Percentiles rank a stretch among this genome's conserved stretches.
Conservation (phyloP, 2,113 vertebrate species). For the Prionailurus viverrinus region DNA sequence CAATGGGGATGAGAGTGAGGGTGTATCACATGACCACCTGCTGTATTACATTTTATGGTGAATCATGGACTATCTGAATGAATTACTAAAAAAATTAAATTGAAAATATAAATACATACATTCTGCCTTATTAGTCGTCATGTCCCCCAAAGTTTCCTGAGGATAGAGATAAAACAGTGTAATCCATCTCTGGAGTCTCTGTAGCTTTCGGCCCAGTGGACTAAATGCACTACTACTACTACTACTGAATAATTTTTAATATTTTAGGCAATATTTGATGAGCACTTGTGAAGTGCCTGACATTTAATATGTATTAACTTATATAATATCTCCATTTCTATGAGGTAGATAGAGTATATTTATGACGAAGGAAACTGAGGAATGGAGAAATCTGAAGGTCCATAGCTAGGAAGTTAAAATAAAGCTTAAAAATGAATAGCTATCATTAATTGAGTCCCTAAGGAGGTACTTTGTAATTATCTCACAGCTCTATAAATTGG, state of each 20-base stretch:
- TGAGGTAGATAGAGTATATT: background rate
- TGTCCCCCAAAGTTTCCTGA: constrained; percentile 2
- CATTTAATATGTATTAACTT: background rate
- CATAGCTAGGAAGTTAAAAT: constrained; percentile 40
- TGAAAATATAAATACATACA: constrained; percentile 28
- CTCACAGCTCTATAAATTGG: background rate
- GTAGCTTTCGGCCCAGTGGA: constrained; percentile 9
- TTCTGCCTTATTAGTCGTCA: constrained; percentile 7
- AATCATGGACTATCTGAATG: constrained; percentile 1
- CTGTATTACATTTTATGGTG: background rate
- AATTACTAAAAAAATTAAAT: constrained; percentile 51
- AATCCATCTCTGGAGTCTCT: constrained; percentile 50
- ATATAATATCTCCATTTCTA: background rate
- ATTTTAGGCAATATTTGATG: background rate
- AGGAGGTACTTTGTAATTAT: constrained; percentile 33
- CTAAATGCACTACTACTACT: background rate
- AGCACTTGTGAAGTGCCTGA: background rate
- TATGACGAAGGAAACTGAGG: constrained; percentile 21
- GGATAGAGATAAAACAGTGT: background rate
- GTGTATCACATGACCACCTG: background rate
- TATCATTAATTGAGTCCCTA: background rate
- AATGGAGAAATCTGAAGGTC: background rate
- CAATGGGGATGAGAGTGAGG: background rate
- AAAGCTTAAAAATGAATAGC: constrained; percentile 35
- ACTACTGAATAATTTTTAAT: background rate